Conservation (phyloP, 2,888 invertebrate genomes). For the Lycia hirtaria region DNA sequence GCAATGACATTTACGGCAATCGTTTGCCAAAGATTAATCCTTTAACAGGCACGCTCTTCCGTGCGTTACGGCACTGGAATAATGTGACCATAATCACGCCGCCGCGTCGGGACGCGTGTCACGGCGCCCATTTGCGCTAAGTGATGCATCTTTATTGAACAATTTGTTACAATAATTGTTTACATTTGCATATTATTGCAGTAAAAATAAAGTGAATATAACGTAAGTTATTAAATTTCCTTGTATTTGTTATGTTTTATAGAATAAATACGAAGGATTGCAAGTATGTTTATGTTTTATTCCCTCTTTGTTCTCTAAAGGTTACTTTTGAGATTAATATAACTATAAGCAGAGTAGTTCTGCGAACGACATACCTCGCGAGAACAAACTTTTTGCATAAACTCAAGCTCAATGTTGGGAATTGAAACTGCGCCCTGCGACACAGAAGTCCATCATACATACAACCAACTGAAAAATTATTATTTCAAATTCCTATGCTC, state of each 20-base stretch:
- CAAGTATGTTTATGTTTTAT: too few species aligned
- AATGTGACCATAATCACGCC: conserved; percentile 50
- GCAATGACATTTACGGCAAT: not conserved
- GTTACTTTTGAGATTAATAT: too few species aligned
- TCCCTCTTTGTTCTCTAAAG: too few species aligned
- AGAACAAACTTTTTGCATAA: too few species aligned
- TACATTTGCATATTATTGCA: conserved; percentile 14
- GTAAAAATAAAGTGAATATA: conserved; percentile 13
- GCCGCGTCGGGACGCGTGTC: conserved; percentile 61
- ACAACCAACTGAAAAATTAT: too few species aligned
- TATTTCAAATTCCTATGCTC: too few species aligned
- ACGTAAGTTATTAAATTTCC: not conserved
- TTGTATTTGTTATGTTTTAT: not conserved
- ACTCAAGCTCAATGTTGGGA: too few species aligned
- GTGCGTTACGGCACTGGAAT: conserved; percentile 53
- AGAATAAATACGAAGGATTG: too few species aligned
- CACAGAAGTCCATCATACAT: too few species aligned
- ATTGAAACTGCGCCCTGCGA: too few species aligned
- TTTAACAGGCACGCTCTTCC: conserved; percentile 16
- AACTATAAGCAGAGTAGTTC: too few species aligned
- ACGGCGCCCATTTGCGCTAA: conserved; percentile 46
- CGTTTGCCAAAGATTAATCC: not conserved
- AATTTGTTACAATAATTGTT: conserved; percentile 30
- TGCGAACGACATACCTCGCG: too few species aligned
- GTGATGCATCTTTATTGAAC: conserved; percentile 30